Percentiles rank a stretch among this genome's conserved stretches.
Evolutionary conservation across 2,113 vertebrate genomes (phyloP).

Genomic region (Chrysochloris asiatica): DNA sequence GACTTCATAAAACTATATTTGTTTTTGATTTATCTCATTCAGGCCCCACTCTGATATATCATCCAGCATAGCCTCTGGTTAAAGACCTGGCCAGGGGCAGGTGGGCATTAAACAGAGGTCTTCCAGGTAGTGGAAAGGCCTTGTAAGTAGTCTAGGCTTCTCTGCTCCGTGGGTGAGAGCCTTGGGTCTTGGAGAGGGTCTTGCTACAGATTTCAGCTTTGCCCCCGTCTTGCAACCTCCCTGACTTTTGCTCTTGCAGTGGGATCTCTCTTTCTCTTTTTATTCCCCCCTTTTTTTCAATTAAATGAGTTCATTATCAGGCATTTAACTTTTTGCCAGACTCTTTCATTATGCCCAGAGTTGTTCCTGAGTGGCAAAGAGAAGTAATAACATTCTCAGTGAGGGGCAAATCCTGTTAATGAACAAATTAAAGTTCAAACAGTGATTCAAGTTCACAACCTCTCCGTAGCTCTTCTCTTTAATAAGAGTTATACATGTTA

Average conservation of each 20-base stretch:
- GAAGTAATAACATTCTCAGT: conserved; percentile 90
- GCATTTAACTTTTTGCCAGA: conserved; percentile 90
- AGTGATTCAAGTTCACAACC: conserved; percentile 90
- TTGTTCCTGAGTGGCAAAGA: conserved; percentile 85
- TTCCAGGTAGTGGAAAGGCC: neutral
- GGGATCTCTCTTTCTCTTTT: conserved; percentile 49
- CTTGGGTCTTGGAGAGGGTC: neutral
- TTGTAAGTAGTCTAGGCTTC: neutral
- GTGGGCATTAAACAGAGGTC: neutral
- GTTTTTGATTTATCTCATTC: conserved; percentile 40
- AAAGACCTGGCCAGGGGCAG: neutral
- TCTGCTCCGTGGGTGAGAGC: neutral
- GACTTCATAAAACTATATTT: neutral
- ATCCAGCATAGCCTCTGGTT: conserved; percentile 14
- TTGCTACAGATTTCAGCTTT: neutral
- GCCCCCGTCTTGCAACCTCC: neutral
- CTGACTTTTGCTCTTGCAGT: conserved; percentile 57
- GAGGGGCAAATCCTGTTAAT: conserved; percentile 92
- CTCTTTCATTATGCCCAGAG: conserved; percentile 85
- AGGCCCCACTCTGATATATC: neutral
- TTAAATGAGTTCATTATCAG: conserved; percentile 85
- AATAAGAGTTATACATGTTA: conserved; percentile 89
- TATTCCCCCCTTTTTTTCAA: conserved; percentile 77
- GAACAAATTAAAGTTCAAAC: conserved; percentile 93
- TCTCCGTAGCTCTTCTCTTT: conserved; percentile 84